Evolutionary conservation across 1,140 invertebrate genomes (phyloP), one percentile per base, ranked within the genome.

Genomic region (Drosophila grimshawi): DNA sequence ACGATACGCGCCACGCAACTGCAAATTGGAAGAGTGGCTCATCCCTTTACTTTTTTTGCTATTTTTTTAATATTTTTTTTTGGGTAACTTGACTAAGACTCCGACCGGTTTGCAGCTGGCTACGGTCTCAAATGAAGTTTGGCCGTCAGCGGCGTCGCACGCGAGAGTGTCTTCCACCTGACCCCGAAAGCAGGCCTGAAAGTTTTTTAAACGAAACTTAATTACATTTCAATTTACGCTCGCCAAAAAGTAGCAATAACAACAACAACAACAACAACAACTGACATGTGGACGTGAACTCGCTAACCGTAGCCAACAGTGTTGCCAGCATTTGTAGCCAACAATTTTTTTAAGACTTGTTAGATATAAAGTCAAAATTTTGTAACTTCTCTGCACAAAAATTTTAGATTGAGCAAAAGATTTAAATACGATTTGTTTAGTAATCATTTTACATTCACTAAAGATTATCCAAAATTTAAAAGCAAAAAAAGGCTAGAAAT

Each of bases 211-310:
- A 63, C 63, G 63, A 72, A 88, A 89, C 81, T 89, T 89, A 89
- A 89, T 89, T 89, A 79, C 85, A 85, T 89, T 85, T 89, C 85
- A 89, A 89, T 89, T 89, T 88, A 68, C 55, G 39, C 27, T 43
- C 29, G 35, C 11, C 45, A 3, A 59, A 32, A 10, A 53, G 59
- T 51, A 57, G 8, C 32, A 45, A 19, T 1, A 19, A 19, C 19
- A 19, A 19, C 19, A 19, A 19, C 19, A 19, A 19, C 19, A 19
- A 19, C 19, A 19, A 51, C 11, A 53, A 45, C 41, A 41, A 32
- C 39, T 43, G 39, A 43, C 39, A 43, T n/a, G 39, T 43, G 39
- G 39, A 43, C 39, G 39, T 43, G 10, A 43, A 4, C 39, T n/a
- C 10, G 39, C 39, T n/a, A 43, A 43, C 33, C 33, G 5, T 43